Base-by-base conservation (phyloP, 2,797 vertebrate genomes). In the Eleutherodactylus coqui region DNA sequence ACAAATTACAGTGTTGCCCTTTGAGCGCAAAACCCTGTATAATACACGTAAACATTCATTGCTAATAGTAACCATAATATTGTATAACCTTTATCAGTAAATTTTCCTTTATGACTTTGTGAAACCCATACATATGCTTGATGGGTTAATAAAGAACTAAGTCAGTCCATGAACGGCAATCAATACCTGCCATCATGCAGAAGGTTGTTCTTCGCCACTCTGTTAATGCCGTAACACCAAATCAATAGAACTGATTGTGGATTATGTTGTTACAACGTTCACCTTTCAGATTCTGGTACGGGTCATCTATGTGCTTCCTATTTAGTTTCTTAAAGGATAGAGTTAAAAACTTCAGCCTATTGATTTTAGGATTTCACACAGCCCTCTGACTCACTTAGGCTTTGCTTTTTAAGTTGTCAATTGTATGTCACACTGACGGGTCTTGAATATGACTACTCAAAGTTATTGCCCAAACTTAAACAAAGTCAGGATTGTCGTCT, bases 321-420 rank as follows among this genome's bases (percentile, higher is more conserved):
- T 91, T 93, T 92, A 91, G 92, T 94, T 93, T 94, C 93, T 93
- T 91, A 83, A 90, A 90, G 88, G 91, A 91, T 93, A 90, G 79
- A 91, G 90, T 92, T 94, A 93, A 92, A 93, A 93, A 93, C 94
- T 92, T 90, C 89, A 90, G 93, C 91, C 92, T 94, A 95, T 95
- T 95, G 95, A 95, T 95, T 95, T 95, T 92, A 90, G 95, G 94
- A 95, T 95, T 95, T 94, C 92, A 90, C 87, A 85, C 89, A 92
- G 91, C 92, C 90, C 90, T 41, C 36, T 91, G 91, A 92, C 92
- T 91, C 91, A 89, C 88, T 91, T 88, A 92, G 90, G 90, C 92
- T 93, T 92, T 91, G 88, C 91, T 93, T 92, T 93, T 93, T 38
- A 93, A 93, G 85, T 92, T 93, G 92, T 93, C 93, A 93, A 87